Evolutionary conservation across 2,888 invertebrate genomes (phyloP).

Genomic region (Ophion obscuratus): DNA sequence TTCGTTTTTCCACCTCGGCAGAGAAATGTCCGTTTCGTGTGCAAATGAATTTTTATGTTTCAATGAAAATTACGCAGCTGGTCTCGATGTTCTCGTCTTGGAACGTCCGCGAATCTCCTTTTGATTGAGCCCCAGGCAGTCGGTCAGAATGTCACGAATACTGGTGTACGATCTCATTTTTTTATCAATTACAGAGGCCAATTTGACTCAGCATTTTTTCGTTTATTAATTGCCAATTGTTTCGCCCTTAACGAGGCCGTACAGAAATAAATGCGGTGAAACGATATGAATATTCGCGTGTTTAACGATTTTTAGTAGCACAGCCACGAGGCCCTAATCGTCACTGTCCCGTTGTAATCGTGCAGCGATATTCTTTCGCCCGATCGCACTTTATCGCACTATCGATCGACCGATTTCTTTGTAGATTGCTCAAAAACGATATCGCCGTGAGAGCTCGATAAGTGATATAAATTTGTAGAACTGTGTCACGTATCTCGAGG

Average conservation of each 20-base stretch:
- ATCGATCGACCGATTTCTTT: conserved; percentile 45
- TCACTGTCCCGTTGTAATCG: conserved; percentile 47
- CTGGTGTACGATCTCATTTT: conserved; percentile 68
- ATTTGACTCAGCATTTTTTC: not conserved
- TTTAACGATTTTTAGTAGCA: conserved; percentile 17
- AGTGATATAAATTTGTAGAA: conserved; percentile 53
- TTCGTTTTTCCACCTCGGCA: not conserved
- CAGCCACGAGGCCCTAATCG: conserved; percentile 3
- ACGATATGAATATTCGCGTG: conserved; percentile 8
- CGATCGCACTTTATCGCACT: conserved; percentile 56
- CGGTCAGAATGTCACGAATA: conserved; percentile 64
- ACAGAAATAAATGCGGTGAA: not conserved
- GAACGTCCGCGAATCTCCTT: conserved; percentile 55
- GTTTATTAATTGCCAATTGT: not conserved
- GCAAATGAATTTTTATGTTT: conserved; percentile 11
- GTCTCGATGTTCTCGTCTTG: conserved; percentile 34
- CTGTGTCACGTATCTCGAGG: conserved; percentile 41
- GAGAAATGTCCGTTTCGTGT: not conserved
- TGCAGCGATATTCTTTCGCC: conserved; percentile 36
- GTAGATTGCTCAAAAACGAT: conserved; percentile 43
- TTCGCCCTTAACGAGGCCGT: not conserved
- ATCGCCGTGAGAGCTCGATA: conserved; percentile 40
- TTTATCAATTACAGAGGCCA: not conserved
- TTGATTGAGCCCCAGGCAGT: conserved; percentile 65
- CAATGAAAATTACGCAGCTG: conserved; percentile 60